Conservation (phyloP, 2,113 vertebrate genomes). For the Penelope pileata region DNA sequence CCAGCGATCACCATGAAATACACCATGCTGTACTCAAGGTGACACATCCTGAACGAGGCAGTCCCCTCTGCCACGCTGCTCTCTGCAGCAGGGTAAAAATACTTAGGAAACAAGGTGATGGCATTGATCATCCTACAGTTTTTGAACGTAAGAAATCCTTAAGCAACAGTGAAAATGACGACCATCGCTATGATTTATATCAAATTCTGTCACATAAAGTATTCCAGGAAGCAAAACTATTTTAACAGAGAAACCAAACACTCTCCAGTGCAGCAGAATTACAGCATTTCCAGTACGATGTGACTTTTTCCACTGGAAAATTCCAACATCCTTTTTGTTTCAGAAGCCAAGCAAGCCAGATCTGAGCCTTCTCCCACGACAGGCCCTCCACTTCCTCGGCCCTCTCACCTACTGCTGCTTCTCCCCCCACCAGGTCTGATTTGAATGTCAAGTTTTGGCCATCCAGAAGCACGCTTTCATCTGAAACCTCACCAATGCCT, state of each 20-base stretch:
- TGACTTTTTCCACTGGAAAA: neutral
- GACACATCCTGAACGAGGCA: neutral
- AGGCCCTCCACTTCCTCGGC: neutral
- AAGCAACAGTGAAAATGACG: neutral
- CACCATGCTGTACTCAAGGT: neutral
- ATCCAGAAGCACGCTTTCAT: neutral
- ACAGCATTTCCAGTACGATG: neutral
- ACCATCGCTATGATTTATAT: neutral
- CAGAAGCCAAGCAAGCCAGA: neutral
- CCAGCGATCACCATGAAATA: rapidly evolving
- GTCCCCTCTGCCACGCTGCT: neutral
- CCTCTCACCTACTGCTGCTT: neutral
- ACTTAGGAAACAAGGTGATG: neutral
- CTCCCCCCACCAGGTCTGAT: neutral
- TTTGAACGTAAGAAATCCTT: neutral
- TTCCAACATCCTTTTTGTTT: neutral
- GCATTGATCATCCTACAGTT: neutral
- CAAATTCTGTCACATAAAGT: neutral
- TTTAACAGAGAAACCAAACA: neutral
- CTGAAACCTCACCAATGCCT: neutral
- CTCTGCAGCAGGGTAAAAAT: neutral
- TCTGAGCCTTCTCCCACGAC: neutral
- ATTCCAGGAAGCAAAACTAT: neutral
- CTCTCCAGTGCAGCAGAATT: neutral
- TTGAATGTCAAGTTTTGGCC: neutral